Percentiles rank a stretch among this genome's conserved stretches.
Conservation (phyloP, 2,113 vertebrate species). For the Promerops cafer region DNA sequence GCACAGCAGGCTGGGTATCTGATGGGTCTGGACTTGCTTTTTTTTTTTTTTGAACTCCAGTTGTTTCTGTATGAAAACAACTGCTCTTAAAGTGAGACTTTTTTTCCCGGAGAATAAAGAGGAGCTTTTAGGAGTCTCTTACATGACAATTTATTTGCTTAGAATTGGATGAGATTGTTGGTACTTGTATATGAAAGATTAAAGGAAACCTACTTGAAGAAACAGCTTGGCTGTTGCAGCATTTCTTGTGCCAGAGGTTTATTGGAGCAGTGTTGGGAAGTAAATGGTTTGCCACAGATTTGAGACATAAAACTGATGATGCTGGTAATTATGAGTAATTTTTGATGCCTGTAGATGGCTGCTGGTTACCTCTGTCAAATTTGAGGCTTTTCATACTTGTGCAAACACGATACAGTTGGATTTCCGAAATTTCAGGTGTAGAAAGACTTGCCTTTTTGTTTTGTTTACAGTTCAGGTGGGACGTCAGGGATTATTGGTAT, state of each 20-base stretch:
- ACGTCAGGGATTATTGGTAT: neutral
- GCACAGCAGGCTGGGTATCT: neutral
- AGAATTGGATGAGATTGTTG: neutral
- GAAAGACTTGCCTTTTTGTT: neutral
- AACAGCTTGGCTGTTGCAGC: neutral
- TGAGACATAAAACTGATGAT: neutral
- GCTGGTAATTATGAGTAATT: neutral
- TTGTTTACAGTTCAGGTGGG: neutral
- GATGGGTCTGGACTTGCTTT: neutral
- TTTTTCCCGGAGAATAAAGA: neutral
- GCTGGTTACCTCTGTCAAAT: neutral
- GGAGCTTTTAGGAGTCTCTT: neutral
- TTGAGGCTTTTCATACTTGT: neutral
- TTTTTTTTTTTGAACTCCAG: neutral
- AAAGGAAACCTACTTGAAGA: neutral
- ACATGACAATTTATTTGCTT: neutral
- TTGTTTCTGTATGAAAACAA: neutral
- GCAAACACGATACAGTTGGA: accelerated
- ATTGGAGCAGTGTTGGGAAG: neutral
- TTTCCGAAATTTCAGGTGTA: neutral
- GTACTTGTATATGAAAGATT: neutral
- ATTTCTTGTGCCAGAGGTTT: neutral
- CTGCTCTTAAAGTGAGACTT: neutral
- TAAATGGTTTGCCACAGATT: neutral
- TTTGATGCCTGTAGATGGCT: neutral